Conservation (phyloP, 2,888 invertebrate genomes). For the Tinea semifulvella region DNA sequence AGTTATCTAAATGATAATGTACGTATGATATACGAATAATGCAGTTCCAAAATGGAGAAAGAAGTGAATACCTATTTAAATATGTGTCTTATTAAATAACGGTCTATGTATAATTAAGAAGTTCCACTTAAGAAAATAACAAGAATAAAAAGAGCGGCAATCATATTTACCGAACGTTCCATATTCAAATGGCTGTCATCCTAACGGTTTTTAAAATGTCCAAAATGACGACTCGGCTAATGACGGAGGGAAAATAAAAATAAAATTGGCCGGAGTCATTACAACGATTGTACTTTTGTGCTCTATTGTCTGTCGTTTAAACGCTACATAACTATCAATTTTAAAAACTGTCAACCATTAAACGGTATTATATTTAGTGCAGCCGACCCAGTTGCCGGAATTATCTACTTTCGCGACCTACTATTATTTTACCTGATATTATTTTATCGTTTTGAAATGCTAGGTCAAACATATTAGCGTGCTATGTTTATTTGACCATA, state of each 20-base stretch:
- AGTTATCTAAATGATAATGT: too few species aligned
- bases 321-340: conserved; percentile 23
- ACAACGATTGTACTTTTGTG: conserved; percentile 31
- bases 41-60: too few species aligned
- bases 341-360: conserved; percentile 29
- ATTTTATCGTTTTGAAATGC: too few species aligned
- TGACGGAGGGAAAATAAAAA: conserved; percentile 37
- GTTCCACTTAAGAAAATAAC: too few species aligned
- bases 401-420: conserved; percentile 38
- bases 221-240: conserved; percentile 41
- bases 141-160: conserved; percentile 14
- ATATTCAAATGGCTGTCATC: conserved; percentile 21
- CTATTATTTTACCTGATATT: too few species aligned
- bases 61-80: too few species aligned
- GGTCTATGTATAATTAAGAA: too few species aligned
- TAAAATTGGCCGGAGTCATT: conserved; percentile 39
- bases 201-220: conserved; percentile 51
- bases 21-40: too few species aligned
- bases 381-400: conserved; percentile 19
- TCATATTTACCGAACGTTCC: conserved; percentile 24
- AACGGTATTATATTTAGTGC: conserved; percentile 24
- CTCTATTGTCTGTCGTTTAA: conserved; percentile 34
- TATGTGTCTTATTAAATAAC: too few species aligned
- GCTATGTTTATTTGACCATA: too few species aligned
- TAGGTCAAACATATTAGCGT: too few species aligned